Percentiles rank a stretch among this genome's conserved stretches.
These are phyloP conservation scores for Rugalucina vietnamica DNA, from an alignment of 2,888 invertebrate species.

Conservation along the genomic window DNA sequence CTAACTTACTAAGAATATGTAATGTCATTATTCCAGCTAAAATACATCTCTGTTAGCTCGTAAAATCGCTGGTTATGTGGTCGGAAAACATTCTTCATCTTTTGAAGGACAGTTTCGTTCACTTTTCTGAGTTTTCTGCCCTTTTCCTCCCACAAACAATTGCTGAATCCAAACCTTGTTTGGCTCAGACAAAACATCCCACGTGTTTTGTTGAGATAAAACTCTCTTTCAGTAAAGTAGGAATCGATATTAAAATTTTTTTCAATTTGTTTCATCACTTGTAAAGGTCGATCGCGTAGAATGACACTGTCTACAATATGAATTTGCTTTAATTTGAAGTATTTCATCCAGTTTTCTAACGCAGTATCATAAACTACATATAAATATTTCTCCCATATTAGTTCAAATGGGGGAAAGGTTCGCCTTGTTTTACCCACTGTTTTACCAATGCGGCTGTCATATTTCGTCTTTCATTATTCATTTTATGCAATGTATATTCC, in stretches of 20 bases:
- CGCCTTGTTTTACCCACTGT: neutral
- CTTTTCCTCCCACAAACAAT: neutral
- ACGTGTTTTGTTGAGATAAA: neutral
- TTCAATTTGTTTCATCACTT: neutral
- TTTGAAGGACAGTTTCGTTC: neutral
- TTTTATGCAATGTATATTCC: neutral
- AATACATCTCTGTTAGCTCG: neutral
- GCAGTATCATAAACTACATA: neutral
- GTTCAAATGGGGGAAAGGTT: neutral
- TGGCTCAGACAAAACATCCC: neutral
- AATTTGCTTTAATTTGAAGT: neutral
- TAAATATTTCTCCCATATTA: neutral
- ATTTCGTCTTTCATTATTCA: neutral
- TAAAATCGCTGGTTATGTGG: neutral
- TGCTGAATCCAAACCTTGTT: neutral
- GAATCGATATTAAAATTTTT: neutral
- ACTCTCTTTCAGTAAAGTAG: neutral
- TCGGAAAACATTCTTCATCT: neutral
- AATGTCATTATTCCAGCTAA: neutral
- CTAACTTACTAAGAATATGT: too few species aligned
- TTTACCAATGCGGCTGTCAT: too few species aligned
- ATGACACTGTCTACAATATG: neutral
- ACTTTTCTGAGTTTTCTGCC: neutral
- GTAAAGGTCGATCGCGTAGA: neutral
- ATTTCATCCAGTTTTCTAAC: neutral